Percentiles rank a stretch among this genome's conserved stretches.
These are phyloP conservation scores for Agrilus mali DNA, from an alignment of 2,888 invertebrate species.

Conservation along the genomic window DNA sequence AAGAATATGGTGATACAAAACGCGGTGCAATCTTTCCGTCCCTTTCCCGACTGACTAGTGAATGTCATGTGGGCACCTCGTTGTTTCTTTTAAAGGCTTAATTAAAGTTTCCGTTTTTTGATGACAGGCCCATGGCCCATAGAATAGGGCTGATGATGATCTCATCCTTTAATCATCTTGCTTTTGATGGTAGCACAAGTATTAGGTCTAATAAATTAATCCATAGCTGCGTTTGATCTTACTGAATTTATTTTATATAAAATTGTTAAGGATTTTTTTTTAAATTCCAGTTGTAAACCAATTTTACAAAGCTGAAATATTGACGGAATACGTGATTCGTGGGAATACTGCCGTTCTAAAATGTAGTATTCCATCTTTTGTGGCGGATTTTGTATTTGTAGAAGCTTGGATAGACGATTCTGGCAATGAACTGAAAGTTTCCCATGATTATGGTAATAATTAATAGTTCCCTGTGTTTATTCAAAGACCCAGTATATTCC, in stretches of 20 bases:
- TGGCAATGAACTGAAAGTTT: conserved; percentile 38
- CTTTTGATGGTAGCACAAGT: no score
- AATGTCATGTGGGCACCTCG: no score
- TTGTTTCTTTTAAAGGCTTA: no score
- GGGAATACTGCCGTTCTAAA: conserved; percentile 61
- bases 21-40: no score
- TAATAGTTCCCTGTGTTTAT: conserved; percentile 1
- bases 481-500: not conserved
- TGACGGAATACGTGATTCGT: conserved; percentile 60
- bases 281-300: conserved; percentile 53
- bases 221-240: not conserved
- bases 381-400: conserved; percentile 58
- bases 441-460: conserved; percentile 39
- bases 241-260: not conserved
- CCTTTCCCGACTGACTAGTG: no score
- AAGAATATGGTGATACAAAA: no score
- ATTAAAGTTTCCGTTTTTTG: no score
- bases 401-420: conserved; percentile 59
- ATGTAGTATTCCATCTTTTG: conserved; percentile 63
- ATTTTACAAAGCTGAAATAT: conserved; percentile 57
- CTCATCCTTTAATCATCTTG: no score
- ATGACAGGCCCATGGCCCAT: no score
- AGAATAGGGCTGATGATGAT: no score
- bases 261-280: conserved; percentile 3
- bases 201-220: not conserved